Conservation (phyloP, 2,797 vertebrate genomes). For the Acridotheres tristis region DNA sequence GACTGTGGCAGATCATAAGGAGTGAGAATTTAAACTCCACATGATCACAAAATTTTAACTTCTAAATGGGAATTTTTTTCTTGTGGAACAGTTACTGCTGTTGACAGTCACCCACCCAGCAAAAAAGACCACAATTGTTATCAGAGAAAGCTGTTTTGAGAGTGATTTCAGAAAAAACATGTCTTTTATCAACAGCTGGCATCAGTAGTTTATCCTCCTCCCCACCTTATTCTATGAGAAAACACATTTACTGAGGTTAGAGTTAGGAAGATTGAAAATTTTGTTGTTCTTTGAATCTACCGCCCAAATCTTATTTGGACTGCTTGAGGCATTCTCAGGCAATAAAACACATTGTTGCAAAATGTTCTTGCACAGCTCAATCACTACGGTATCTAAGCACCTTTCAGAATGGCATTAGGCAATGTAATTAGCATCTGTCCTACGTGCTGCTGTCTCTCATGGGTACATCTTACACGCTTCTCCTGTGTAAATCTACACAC, state of each 20-base stretch:
- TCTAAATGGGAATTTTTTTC: neutral
- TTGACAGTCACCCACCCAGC: neutral
- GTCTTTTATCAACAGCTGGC: neutral
- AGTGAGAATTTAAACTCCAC: neutral
- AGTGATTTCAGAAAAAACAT: neutral
- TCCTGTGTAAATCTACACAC: neutral
- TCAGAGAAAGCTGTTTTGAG: neutral
- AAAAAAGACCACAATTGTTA: neutral
- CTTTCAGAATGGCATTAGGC: slow-evolving; percentile 21
- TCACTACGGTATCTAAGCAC: neutral
- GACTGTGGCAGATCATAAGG: neutral
- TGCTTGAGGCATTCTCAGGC: slow-evolving; percentile 51
- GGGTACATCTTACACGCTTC: neutral
- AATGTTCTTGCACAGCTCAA: neutral
- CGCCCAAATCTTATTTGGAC: neutral
- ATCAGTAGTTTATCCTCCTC: neutral
- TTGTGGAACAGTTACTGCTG: neutral
- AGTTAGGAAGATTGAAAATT: neutral
- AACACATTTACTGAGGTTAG: neutral
- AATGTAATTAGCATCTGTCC: slow-evolving; percentile 24
- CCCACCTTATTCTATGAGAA: slow-evolving; percentile 2
- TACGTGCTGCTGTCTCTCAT: neutral
- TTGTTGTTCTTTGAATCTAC: slow-evolving; percentile 12
- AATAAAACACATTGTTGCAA: slow-evolving; percentile 31
- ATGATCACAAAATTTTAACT: neutral